These are phyloP conservation scores for Lithophane socia DNA, from an alignment of 2,888 invertebrate species.

Conservation along the genomic window DNA sequence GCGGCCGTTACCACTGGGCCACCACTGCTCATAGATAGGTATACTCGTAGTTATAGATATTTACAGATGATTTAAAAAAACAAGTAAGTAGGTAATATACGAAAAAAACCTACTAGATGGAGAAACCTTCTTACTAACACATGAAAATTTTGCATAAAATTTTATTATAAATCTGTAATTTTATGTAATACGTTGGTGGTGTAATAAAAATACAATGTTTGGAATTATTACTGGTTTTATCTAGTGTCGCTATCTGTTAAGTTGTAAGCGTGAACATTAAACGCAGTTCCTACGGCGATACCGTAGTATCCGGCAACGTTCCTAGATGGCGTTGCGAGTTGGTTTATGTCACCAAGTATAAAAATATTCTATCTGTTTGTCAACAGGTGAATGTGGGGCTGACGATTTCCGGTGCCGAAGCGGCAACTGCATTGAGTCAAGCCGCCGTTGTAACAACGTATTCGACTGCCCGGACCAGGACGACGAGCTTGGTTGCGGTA, in stretches of 20 bases:
- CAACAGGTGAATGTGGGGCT: slow-evolving; percentile 80
- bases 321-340: slow-evolving; percentile 33
- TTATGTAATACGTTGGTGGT: background rate
- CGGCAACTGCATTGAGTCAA: slow-evolving; percentile 89
- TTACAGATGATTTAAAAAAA: background rate
- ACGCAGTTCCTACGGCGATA: background rate
- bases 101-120: background rate
- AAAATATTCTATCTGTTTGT: slow-evolving; percentile 64
- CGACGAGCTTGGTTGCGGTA: slow-evolving; percentile 92
- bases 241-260: background rate
- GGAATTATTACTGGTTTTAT: background rate
- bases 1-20: too few relatives aligned
- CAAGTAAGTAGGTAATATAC: background rate
- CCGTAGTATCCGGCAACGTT: too few relatives aligned
- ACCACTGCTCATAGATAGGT: too few relatives aligned
- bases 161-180: background rate
- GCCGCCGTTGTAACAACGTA: slow-evolving; percentile 90
- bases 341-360: background rate
- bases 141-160: too few relatives aligned
- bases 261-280: background rate
- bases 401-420: slow-evolving; percentile 90
- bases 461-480: slow-evolving; percentile 91
- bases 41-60: too few relatives aligned
- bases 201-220: too few relatives aligned
- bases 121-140: too few relatives aligned